Evolutionary conservation across 2,113 vertebrate genomes (phyloP), one percentile per base, ranked within the genome.

Genomic region (Megaptera novaeangliae): DNA sequence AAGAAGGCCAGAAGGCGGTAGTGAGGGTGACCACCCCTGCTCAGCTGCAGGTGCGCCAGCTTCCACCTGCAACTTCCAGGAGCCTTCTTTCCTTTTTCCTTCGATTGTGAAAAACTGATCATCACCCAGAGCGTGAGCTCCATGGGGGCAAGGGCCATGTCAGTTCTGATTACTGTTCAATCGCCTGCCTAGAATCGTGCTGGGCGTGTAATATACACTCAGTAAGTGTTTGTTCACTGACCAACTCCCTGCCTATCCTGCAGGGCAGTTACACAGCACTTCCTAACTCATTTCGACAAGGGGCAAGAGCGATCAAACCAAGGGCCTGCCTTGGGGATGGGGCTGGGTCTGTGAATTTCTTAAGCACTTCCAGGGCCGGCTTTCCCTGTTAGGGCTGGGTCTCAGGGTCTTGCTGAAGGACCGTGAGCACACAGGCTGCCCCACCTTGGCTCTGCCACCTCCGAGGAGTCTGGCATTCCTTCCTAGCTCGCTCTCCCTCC

Each of bases 381-480:
- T 13, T 46, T 44, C 39, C 44, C 21, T 64, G 7, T 2, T 25
- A 39, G 34, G 21, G 27, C 46, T 9, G 13, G n/a, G 17, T 64
- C 75, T 86, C n/a, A 44, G 72, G 25, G 61, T n/a, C 61, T 61
- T 12, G 5, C 77, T 23, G 52, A 64, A 59, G 92, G 84, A 6
- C 4, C 0, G 4, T 1, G 13, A 52, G 52, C 0, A 0, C 13
- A 6, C 17, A 46, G 49, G 57, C 71, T 31, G 52, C 55, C 34
- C 41, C 49, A 55, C n/a, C 66, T 12, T 2, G 0, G 14, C 31
- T 46, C 41, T 0, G 46, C 34, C 13, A 23, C 49, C 15, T 39
- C 20, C 29, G 4, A 5, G 8, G 41, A 21, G 27, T 29, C 92
- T 46, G 46, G 18, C 4, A 0, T 59, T 44, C 64, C 80, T 80